Conservation (phyloP, 2,797 vertebrate species). For the Sorex maritimensis region DNA sequence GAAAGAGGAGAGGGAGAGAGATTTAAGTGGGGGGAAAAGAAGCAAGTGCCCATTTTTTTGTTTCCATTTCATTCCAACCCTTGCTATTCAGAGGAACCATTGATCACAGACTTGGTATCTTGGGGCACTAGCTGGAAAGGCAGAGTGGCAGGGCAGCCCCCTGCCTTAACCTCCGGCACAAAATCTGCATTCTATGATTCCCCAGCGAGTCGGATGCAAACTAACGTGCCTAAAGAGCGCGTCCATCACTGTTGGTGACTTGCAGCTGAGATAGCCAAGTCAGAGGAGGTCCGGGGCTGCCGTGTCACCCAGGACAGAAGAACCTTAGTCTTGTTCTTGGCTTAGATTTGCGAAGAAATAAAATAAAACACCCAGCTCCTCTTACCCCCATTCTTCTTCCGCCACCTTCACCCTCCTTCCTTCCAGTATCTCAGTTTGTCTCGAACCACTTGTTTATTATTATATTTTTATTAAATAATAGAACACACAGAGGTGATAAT, state of each 20-base stretch:
- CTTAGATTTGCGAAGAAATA: background rate
- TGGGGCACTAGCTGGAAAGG: background rate
- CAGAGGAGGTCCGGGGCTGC: no score
- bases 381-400: background rate
- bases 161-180: background rate
- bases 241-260: no score
- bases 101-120: background rate
- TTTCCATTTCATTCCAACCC: background rate
- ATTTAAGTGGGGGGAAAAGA: accelerated
- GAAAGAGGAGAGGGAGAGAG: background rate
- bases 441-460: background rate
- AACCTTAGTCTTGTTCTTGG: no score
- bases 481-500: background rate
- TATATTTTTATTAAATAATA: background rate
- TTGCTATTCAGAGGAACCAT: background rate
- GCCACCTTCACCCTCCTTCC: no score
- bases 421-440: background rate
- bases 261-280: no score
- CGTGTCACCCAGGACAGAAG: no score
- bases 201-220: background rate
- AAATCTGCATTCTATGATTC: background rate
- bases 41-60: background rate
- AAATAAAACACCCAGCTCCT: background rate
- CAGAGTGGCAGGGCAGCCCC: background rate
- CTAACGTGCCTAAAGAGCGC: no score